Evolutionary conservation across 2,797 vertebrate genomes (phyloP).

Genomic region (Aplochiton taeniatus): DNA sequence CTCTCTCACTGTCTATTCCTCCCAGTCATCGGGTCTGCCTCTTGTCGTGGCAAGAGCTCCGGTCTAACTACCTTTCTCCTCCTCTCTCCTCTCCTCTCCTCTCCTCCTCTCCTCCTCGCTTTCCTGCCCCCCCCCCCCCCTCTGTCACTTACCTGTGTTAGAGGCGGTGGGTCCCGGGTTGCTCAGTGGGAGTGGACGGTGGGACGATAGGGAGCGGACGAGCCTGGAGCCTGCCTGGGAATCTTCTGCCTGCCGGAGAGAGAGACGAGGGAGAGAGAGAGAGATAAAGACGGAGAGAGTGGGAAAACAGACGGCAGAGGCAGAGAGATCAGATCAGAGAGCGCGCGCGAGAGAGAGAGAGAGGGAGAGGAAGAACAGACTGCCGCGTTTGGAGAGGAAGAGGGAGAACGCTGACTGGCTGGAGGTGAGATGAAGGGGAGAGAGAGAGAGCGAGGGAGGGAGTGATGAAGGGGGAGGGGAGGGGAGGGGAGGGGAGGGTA

Average conservation of each 20-base stretch:
- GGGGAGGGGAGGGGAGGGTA: too few species aligned
- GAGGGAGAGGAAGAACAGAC: constrained; percentile 2
- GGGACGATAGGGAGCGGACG: too few species aligned
- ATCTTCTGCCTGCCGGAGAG: background rate
- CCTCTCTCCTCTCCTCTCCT: background rate
- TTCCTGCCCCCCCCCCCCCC: background rate
- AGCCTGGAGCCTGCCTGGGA: too few species aligned
- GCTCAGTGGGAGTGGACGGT: background rate
- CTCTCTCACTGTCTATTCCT: background rate
- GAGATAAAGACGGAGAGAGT: constrained; percentile 65
- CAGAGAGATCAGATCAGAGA: constrained; percentile 52
- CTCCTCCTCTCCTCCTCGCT: background rate
- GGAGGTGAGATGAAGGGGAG: background rate
- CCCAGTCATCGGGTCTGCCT: too few species aligned
- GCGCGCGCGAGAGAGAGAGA: constrained; percentile 49
- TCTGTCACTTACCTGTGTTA: background rate
- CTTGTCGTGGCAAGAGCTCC: too few species aligned
- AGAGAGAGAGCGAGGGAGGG: background rate
- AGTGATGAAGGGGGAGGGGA: too few species aligned
- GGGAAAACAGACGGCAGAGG: constrained; percentile 32
- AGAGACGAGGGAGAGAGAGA: constrained; percentile 12
- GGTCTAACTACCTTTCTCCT: background rate
- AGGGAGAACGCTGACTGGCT: background rate
- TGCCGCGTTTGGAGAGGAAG: background rate
- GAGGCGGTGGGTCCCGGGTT: background rate